Percentiles rank a stretch among this genome's conserved stretches.
phyloP scores from a whole-genome alignment of 2,113 vertebrate species.

The Pomatorhinus ruficollis region DNA sequence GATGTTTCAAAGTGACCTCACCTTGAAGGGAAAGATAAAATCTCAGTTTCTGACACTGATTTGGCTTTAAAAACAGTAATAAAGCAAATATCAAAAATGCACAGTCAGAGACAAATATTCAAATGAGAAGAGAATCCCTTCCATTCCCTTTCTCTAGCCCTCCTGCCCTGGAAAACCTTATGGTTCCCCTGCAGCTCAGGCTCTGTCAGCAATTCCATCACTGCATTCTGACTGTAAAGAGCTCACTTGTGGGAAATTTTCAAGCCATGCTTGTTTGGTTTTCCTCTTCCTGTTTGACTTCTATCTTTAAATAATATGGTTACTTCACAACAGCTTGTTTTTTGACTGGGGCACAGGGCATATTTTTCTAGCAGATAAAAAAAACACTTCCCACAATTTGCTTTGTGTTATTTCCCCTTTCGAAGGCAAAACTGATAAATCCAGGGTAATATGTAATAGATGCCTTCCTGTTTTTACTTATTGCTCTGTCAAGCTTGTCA shows the following conservation, averaged over 20 bases:
- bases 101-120: not conserved
- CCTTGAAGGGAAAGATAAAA: not conserved
- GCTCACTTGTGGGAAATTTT: conserved; percentile 74
- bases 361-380: conserved; percentile 81
- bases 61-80: not conserved
- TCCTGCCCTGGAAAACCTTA: not conserved
- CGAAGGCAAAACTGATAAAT: conserved; percentile 71
- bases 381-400: conserved; percentile 79
- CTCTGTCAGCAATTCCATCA: conserved; percentile 20
- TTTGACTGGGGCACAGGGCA: conserved; percentile 69
- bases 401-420: conserved; percentile 82
- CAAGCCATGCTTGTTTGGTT: conserved; percentile 75
- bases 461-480: conserved; percentile 82
- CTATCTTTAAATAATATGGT: conserved; percentile 78
- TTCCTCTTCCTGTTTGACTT: conserved; percentile 80
- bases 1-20: not conserved
- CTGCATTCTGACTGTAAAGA: conserved; percentile 17
- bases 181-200: not conserved
- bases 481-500: conserved; percentile 68
- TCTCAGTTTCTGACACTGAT: not conserved
- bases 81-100: rapidly evolving
- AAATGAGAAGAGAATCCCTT: not conserved
- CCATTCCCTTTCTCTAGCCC: not conserved
- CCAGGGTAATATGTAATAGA: conserved; percentile 71
- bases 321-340: conserved; percentile 79